Evolutionary conservation across 2,797 vertebrate species (phyloP).

Genomic region (Tamandua tetradactyla): DNA sequence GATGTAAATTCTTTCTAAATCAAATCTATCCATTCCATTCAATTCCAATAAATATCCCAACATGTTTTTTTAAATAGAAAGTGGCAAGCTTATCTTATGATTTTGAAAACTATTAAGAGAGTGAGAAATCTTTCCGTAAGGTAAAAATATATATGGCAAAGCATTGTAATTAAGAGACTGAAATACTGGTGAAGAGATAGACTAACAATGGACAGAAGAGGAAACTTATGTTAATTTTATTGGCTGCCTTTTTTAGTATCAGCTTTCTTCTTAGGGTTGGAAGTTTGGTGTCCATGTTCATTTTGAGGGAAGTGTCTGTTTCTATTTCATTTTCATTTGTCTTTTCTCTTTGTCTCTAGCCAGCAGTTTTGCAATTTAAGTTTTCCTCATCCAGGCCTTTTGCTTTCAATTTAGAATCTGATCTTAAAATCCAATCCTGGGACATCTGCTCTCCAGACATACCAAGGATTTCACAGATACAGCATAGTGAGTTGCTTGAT

Average conservation of each 20-base stretch:
- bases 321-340: slow-evolving; percentile 10
- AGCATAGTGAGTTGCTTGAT: neutral
- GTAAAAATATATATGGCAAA: neutral
- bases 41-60: neutral
- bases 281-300: neutral
- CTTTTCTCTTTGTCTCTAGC: neutral
- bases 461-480: neutral
- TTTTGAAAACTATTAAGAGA: neutral
- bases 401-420: neutral
- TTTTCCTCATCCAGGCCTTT: neutral
- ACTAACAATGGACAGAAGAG: neutral
- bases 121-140: neutral
- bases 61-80: neutral
- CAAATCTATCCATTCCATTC: neutral
- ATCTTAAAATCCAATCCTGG: neutral
- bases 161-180: neutral
- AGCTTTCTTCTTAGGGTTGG: neutral
- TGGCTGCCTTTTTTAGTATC: neutral
- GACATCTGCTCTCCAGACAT: rapidly evolving
- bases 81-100: neutral
- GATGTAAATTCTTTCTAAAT: neutral
- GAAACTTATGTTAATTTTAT: neutral
- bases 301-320: neutral
- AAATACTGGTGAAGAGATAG: neutral
- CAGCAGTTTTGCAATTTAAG: neutral